Evolutionary conservation across 1,140 invertebrate species (phyloP).

Genomic region (Steinernema khuongi): DNA sequence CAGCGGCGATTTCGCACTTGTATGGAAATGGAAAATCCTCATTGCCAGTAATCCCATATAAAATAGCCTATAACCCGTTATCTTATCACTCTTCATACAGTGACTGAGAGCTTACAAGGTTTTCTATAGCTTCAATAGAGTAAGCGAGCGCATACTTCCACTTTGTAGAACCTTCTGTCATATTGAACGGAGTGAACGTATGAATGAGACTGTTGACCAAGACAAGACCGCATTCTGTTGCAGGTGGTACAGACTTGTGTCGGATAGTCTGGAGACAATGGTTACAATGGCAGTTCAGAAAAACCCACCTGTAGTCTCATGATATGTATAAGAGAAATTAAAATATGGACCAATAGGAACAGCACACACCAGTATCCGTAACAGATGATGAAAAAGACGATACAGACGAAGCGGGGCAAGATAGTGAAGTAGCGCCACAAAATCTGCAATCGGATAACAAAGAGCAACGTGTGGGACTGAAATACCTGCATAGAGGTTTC

Average conservation of each 20-base stretch:
- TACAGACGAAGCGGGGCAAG: slow-evolving; percentile 14
- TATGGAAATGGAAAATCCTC: neutral
- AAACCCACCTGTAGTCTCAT: slow-evolving; percentile 19
- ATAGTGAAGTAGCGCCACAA: slow-evolving; percentile 28
- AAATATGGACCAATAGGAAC: slow-evolving; percentile 5
- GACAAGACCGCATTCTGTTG: neutral
- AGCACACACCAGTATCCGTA: neutral
- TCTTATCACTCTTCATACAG: neutral
- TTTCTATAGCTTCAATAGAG: slow-evolving; percentile 22
- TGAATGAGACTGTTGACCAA: slow-evolving; percentile 23
- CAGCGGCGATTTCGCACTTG: neutral
- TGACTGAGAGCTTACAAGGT: slow-evolving; percentile 13
- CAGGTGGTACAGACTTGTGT: neutral
- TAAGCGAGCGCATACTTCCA: slow-evolving; percentile 21
- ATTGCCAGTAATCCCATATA: neutral
- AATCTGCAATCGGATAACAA: slow-evolving; percentile 19
- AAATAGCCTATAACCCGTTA: slow-evolving; percentile 9
- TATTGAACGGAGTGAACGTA: slow-evolving; percentile 28
- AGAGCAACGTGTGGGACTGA: neutral
- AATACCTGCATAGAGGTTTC: slow-evolving; percentile 30
- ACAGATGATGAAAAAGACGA: slow-evolving; percentile 11
- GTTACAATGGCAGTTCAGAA: neutral
- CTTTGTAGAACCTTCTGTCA: slow-evolving; percentile 23
- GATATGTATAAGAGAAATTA: slow-evolving; percentile 20
- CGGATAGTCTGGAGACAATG: neutral